phyloP scores from a whole-genome alignment of 1,140 invertebrate species.

The Drosophila mauritiana region DNA sequence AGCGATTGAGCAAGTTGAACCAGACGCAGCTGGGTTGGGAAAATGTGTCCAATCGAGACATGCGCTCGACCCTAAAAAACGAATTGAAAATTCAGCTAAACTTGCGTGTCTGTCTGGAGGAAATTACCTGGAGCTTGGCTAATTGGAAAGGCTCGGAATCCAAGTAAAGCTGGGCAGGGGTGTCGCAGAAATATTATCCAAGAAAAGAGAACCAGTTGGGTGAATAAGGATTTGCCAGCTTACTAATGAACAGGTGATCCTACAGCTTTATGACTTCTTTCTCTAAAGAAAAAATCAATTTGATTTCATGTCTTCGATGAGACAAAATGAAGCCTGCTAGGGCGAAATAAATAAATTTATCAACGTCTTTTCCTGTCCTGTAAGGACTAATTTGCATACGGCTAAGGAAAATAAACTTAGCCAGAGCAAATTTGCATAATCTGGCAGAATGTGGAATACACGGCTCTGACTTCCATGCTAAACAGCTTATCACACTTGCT shows the following conservation, averaged over 20 bases:
- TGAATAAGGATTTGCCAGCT: neutral
- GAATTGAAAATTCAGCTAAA: constrained; percentile 30
- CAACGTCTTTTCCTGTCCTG: constrained; percentile 23
- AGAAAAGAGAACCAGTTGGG: too few species aligned
- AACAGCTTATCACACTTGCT: constrained; percentile 26
- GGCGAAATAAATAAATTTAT: constrained; percentile 27
- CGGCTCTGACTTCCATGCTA: constrained; percentile 37
- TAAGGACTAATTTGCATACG: constrained; percentile 56
- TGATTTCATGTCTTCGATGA: neutral
- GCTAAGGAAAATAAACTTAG: constrained; percentile 16
- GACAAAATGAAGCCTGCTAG: neutral
- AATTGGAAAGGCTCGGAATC: constrained; percentile 7
- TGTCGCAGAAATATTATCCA: neutral
- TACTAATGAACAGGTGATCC: too few species aligned
- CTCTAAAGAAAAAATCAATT: neutral
- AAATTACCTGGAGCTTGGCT: constrained; percentile 22
- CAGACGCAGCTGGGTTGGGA: neutral
- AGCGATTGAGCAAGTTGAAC: constrained; percentile 13
- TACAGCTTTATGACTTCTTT: too few species aligned
- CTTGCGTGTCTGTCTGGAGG: constrained; percentile 32
- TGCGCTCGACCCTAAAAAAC: constrained; percentile 20
- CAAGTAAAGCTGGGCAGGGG: too few species aligned
- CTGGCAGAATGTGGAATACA: constrained; percentile 27
- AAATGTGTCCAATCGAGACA: constrained; percentile 29
- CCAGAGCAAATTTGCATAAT: constrained; percentile 61